Evolutionary conservation across 2,888 invertebrate genomes (phyloP), one percentile per base, ranked within the genome.

Genomic region (Microctonus aethiopoides): DNA sequence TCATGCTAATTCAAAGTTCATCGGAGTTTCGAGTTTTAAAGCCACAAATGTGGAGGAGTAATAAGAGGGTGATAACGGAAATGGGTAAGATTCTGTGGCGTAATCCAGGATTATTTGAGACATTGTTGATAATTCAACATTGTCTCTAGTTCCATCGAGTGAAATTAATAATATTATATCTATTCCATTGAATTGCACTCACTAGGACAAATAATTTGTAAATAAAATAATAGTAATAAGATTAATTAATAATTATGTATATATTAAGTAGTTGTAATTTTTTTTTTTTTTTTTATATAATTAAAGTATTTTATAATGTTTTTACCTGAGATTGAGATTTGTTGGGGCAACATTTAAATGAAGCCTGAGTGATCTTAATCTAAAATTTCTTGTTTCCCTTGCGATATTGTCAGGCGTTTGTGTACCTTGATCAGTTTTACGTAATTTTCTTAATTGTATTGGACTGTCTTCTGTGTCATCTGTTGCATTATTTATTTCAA

Each of bases 381-480:
- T 89, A 78, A 88, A 87, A 81, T 90, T 89, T 73, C 91, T 86
- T 6, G 93, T 92, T 83, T 93, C 93, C 11, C 91, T 90, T 0
- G 90, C 90, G 75, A 94, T 92, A 85, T 91, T 92, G 62, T 90
- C 90, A 1, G 92, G 92, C 1, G 92, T 93, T 88, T 92, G 93
- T 9, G 93, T 94, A 56, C 90, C 90, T 74, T 92, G 92, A 81
- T 94, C 92, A 73, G 89, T 88, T 68, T 69, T 74, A 11, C 59
- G 61, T 20, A 65, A 71, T 36, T 64, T 63, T 16, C 63, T 60
- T 26, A 36, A 41, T 20, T 67, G 70, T 39, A 71, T 71, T 81
- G 83, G 70, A 72, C 84, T 16, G 79, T 75, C 32, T 63, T 74
- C 73, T 22, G 73, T 66, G 16, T 74, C 74, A 20, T 73, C 78